phyloP scores from a whole-genome alignment of 1,140 invertebrate genomes.

The Copidosoma floridanum region DNA sequence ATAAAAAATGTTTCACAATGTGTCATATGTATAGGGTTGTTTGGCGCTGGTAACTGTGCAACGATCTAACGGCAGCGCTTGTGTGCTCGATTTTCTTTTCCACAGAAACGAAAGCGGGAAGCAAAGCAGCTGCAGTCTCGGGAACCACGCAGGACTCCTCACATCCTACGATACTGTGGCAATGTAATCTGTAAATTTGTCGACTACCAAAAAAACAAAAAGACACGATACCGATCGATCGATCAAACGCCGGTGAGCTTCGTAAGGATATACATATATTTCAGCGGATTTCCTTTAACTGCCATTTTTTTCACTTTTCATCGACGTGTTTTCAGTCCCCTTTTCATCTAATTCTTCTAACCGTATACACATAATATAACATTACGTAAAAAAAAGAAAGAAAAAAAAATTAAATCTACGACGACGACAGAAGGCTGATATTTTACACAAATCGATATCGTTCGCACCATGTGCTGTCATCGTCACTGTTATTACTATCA shows the following conservation, averaged over 20 bases:
- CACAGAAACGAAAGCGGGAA: constrained; percentile 84
- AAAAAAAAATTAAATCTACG: not conserved
- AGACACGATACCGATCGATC: constrained; percentile 6
- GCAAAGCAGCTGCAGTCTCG: constrained; percentile 59
- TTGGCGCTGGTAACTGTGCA: no score
- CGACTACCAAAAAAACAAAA: no score
- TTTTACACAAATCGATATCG: no score
- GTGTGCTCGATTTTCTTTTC: no score
- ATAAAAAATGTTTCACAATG: no score
- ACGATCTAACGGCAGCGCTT: no score
- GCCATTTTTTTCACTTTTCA: constrained; percentile 24
- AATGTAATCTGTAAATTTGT: constrained; percentile 83
- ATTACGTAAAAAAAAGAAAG: not conserved
- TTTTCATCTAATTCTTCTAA: constrained; percentile 11
- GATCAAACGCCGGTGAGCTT: constrained; percentile 5
- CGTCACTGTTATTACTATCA: not conserved
- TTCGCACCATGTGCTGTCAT: no score
- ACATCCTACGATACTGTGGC: constrained; percentile 96
- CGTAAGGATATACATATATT: no score
- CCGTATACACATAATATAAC: no score
- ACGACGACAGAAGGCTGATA: no score
- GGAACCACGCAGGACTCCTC: constrained; percentile 76
- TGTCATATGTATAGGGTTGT: no score
- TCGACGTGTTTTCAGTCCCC: constrained; percentile 10
- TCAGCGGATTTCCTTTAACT: constrained; percentile 19